Percentiles rank a stretch among this genome's conserved stretches.
Evolutionary conservation across 2,797 vertebrate species (phyloP).

Genomic region (Cirrhinus mrigala): DNA sequence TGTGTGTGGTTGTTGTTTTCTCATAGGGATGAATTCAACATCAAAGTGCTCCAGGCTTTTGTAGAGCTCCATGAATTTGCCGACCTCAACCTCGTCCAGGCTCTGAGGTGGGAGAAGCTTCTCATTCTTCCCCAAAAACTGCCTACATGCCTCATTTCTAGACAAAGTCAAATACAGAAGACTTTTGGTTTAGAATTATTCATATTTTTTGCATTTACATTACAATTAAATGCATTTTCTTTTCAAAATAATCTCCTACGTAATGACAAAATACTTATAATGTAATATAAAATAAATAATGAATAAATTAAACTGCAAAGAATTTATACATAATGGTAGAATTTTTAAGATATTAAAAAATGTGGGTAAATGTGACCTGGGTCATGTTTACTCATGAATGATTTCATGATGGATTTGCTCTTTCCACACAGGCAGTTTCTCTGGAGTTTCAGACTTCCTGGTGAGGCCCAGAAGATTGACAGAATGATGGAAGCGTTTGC

Average conservation of each 20-base stretch:
- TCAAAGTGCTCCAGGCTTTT: slow-evolving; percentile 96
- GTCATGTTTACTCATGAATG: neutral
- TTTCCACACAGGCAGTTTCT: slow-evolving; percentile 87
- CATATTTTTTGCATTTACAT: too few relatives aligned
- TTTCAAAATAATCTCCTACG: too few relatives aligned
- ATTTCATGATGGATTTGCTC: neutral
- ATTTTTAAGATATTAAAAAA: too few relatives aligned
- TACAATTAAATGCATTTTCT: too few relatives aligned
- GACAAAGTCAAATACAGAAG: neutral
- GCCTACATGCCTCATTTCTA: neutral
- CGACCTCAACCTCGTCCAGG: slow-evolving; percentile 97
- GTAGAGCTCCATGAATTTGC: slow-evolving; percentile 98
- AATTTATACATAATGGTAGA: too few relatives aligned
- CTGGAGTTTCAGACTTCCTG: slow-evolving; percentile 94
- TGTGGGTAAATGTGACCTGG: neutral
- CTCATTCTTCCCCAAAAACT: neutral
- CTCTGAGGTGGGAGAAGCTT: slow-evolving; percentile 84
- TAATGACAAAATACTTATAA: too few relatives aligned
- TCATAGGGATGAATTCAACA: slow-evolving; percentile 93
- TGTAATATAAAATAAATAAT: too few relatives aligned
- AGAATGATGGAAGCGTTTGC: slow-evolving; percentile 97
- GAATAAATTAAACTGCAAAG: too few relatives aligned
- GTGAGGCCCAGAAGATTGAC: slow-evolving; percentile 96
- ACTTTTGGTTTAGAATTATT: neutral
- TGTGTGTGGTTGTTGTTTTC: slow-evolving; percentile 24